Percentiles rank a stretch among this genome's conserved stretches.
phyloP scores from a whole-genome alignment of 2,888 invertebrate species.

The Sarcophaga caerulescens region DNA sequence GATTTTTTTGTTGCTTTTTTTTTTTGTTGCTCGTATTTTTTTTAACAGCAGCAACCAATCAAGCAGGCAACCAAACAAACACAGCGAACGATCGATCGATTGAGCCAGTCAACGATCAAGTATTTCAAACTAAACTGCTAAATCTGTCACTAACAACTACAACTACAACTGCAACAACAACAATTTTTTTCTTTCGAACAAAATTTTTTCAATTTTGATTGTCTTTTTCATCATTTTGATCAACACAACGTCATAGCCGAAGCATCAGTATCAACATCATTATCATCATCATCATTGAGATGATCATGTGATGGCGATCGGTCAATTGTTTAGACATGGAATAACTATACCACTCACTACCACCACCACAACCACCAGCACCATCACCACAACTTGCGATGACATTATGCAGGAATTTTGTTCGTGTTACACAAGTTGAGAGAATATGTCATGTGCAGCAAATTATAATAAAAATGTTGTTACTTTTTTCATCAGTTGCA shows the following conservation, averaged over 20 bases:
- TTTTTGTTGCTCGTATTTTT: not conserved
- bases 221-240: conserved; percentile 65
- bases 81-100: conserved; percentile 1
- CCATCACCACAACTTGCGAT: conserved; percentile 55
- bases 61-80: conserved; percentile 16
- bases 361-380: conserved; percentile 29
- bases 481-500: conserved; percentile 54
- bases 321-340: conserved; percentile 62
- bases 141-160: conserved; percentile 47
- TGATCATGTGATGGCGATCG: conserved; percentile 47
- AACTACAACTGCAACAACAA: not conserved
- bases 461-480: conserved; percentile 69
- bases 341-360: too few relatives aligned
- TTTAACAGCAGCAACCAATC: conserved; percentile 23
- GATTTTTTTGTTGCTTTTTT: not conserved
- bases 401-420: conserved; percentile 69
- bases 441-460: conserved; percentile 69
- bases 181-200: not conserved
- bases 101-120: conserved; percentile 29
- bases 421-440: conserved; percentile 68
- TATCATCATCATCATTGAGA: conserved; percentile 15
- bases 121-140: conserved; percentile 44
- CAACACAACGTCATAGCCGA: conserved; percentile 26
- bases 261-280: conserved; percentile 23
- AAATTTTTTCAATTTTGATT: not conserved